Base-by-base conservation (phyloP, 92 coral and sea anemone species). In the Isaurus tuberculatus region DNA sequence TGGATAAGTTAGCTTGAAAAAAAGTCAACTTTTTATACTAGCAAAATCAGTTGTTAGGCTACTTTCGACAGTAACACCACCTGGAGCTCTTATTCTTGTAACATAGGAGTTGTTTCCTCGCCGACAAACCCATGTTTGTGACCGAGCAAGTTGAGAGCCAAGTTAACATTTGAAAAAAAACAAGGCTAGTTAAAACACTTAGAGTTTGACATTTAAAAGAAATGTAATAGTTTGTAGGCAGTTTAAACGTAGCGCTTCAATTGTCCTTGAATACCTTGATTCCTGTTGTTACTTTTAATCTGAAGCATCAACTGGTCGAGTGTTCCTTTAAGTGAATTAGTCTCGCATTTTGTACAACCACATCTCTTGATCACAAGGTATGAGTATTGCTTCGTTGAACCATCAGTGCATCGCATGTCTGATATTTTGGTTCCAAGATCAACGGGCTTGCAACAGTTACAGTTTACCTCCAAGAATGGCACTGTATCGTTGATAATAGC, bases 361-460 rank as follows among this genome's bases (percentile, higher is more conserved):
- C 98, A 94, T 23, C 70, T 72, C 30, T 87, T 85, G 14, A 94
- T 92, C 60, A 90, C 84, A 6, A 85, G 79, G 29, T 92, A 94
- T 28, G 85, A 80, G n/a, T 89, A 80, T 17, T 20, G 58, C 72
- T 90, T 92, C 42, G 20, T 42, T 27, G 80, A 75, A 23, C 95
- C 98, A 75, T 81, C 90, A 27, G 84, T 81, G 72, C 98, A 94
- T 55, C 73, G 72, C 95, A 94, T 87, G 2, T 44, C 42, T 17
- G 82, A 72, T 26, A 79, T 90, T 43, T 78, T 73, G 19, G 40
- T 55, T 14, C 26, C 86, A 60, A 94, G 57, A 57, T 65, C 84
- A 51, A 73, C 79, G 57, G 98, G 98, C 64, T 87, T 92, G 28
- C 98, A 94, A 69, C 98, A 94, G 29, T 63, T 85, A 73, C 98